phyloP scores from a whole-genome alignment of 2,888 invertebrate genomes.

The Malthinus seriepunctatus region DNA sequence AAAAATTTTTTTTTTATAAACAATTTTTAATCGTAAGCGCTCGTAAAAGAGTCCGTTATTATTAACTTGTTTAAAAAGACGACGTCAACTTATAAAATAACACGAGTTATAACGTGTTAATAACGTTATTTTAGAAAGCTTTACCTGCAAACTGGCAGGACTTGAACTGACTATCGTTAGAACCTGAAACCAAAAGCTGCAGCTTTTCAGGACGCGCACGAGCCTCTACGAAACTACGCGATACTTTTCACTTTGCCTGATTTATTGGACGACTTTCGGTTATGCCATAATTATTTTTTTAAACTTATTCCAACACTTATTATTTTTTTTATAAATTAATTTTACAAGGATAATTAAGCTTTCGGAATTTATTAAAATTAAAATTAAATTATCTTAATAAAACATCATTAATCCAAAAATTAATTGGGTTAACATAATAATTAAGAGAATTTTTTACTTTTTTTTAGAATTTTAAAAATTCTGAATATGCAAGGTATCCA shows the following conservation, averaged over 20 bases:
- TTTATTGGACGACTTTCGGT: conserved; percentile 31
- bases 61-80: no score
- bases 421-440: no score
- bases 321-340: background rate
- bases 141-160: conserved; percentile 24
- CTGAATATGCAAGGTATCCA: no score
- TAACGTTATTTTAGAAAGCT: conserved; percentile 6
- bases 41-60: no score
- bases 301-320: conserved; percentile 18
- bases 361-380: background rate
- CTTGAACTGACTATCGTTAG: conserved; percentile 20
- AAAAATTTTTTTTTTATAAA: background rate
- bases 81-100: no score
- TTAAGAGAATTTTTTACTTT: no score
- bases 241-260: conserved; percentile 19
- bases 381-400: no score
- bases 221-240: conserved; percentile 29
- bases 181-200: conserved; percentile 32
- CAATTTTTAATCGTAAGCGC: background rate
- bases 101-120: no score
- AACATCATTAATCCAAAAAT: no score
- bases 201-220: conserved; percentile 32
- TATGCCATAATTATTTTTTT: conserved; percentile 35
- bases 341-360: background rate
- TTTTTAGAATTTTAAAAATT: no score